Percentiles rank a stretch among this genome's conserved stretches.
phyloP scores from a whole-genome alignment of 2,888 invertebrate genomes.

The Rotaria magnacalcarata region DNA sequence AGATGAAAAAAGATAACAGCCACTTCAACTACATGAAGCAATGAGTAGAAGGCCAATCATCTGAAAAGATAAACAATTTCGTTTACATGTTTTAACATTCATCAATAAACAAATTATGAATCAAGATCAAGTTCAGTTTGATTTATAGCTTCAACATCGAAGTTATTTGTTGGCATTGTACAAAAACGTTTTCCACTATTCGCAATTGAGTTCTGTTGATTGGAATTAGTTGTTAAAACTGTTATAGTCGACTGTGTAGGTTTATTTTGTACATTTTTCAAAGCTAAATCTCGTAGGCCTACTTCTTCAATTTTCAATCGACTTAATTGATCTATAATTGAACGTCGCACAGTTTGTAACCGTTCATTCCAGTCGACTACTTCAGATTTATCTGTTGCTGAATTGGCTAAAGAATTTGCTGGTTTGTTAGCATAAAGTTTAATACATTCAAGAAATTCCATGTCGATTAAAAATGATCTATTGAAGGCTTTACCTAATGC shows the following conservation, averaged over 20 bases:
- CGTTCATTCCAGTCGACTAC: not conserved
- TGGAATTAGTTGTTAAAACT: not conserved
- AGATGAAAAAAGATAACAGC: not conserved
- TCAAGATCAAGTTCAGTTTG: conserved; percentile 21
- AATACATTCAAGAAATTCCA: not conserved
- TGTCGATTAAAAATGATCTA: not conserved
- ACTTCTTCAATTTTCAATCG: conserved; percentile 22
- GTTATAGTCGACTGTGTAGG: not conserved
- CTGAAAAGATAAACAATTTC: not conserved
- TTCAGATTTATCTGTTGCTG: not conserved
- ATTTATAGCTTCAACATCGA: not conserved
- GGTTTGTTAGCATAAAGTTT: conserved; percentile 22
- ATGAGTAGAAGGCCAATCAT: not conserved
- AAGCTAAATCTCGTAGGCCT: not conserved
- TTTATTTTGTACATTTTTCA: not conserved
- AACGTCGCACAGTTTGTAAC: not conserved
- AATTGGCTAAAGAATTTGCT: not conserved
- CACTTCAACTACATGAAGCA: not conserved
- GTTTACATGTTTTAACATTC: not conserved
- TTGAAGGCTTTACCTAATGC: too few species aligned
- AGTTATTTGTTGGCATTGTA: not conserved
- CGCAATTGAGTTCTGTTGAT: not conserved
- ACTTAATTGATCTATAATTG: not conserved
- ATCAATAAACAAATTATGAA: not conserved
- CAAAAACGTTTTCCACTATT: not conserved